phyloP scores from a whole-genome alignment of 2,888 invertebrate species.

The Chouioia cunea region DNA sequence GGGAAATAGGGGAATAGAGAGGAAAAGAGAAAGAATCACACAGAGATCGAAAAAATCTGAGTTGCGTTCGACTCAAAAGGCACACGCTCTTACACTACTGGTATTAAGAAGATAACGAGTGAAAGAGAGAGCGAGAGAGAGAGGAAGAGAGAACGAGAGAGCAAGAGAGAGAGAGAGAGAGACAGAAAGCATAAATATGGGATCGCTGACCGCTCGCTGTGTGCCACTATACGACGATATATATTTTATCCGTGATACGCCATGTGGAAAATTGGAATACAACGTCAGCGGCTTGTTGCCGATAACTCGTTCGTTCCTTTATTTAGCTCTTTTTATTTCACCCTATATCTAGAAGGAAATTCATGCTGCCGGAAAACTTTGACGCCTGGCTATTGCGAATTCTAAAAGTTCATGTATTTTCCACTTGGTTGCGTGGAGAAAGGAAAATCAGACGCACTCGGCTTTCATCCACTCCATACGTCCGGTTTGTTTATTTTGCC shows the following conservation, averaged over 20 bases:
- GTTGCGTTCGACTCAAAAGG: no score
- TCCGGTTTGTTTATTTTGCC: slow-evolving; percentile 7
- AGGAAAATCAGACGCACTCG: slow-evolving; percentile 4
- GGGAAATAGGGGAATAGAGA: background rate
- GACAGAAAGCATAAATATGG: slow-evolving; percentile 35
- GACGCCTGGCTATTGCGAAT: slow-evolving; percentile 29
- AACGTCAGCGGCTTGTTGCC: slow-evolving; percentile 34
- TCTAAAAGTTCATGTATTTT: slow-evolving; percentile 36
- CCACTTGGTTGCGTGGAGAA: slow-evolving; percentile 12
- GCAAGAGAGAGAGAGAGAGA: background rate
- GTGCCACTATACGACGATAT: background rate
- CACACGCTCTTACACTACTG: no score
- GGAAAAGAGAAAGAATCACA: slow-evolving; percentile 3
- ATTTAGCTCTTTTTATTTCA: background rate
- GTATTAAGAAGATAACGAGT: background rate
- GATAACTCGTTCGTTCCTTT: slow-evolving; percentile 16
- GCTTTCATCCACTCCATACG: background rate
- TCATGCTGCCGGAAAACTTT: slow-evolving; percentile 25
- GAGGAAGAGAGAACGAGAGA: background rate
- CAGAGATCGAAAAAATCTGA: background rate
- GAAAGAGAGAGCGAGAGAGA: background rate
- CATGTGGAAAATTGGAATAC: slow-evolving; percentile 49
- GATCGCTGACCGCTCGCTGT: slow-evolving; percentile 29
- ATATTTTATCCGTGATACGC: slow-evolving; percentile 46
- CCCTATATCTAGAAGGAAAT: slow-evolving; percentile 9